Evolutionary conservation across 2,797 vertebrate species (phyloP).

Genomic region (Scolopax bukidnonensis): DNA sequence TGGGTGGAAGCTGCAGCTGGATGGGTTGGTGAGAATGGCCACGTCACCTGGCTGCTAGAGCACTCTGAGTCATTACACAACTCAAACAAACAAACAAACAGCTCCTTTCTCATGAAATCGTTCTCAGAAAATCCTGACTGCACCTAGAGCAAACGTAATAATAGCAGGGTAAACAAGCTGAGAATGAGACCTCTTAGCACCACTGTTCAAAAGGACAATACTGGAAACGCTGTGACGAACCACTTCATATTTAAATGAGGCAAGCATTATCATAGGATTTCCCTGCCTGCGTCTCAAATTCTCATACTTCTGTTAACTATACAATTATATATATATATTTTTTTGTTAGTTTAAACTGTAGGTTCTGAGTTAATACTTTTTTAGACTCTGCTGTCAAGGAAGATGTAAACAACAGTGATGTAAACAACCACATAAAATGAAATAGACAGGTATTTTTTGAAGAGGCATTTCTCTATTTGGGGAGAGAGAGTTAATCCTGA

Average conservation of each 20-base stretch:
- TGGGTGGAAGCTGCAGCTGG: neutral
- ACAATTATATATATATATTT: neutral
- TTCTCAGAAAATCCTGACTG: neutral
- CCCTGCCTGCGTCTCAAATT: neutral
- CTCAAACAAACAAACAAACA: neutral
- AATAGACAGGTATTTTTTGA: neutral
- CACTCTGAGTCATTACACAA: neutral
- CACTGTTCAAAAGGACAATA: neutral
- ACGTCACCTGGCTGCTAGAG: neutral
- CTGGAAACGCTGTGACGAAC: rapidly evolving
- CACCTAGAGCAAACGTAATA: neutral
- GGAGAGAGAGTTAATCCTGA: neutral
- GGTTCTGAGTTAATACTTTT: neutral
- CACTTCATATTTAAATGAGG: neutral
- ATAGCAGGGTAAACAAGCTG: neutral
- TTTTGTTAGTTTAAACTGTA: neutral
- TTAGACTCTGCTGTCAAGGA: neutral
- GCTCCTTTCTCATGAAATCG: neutral
- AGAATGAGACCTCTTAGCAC: neutral
- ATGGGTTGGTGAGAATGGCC: neutral
- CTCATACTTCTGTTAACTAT: neutral
- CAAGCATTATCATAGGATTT: neutral
- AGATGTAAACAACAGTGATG: neutral
- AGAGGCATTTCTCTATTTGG: neutral
- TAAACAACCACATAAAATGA: slow-evolving; percentile 19